Evolutionary conservation across 2,888 invertebrate species (phyloP).

Genomic region (Escarpia spicata): DNA sequence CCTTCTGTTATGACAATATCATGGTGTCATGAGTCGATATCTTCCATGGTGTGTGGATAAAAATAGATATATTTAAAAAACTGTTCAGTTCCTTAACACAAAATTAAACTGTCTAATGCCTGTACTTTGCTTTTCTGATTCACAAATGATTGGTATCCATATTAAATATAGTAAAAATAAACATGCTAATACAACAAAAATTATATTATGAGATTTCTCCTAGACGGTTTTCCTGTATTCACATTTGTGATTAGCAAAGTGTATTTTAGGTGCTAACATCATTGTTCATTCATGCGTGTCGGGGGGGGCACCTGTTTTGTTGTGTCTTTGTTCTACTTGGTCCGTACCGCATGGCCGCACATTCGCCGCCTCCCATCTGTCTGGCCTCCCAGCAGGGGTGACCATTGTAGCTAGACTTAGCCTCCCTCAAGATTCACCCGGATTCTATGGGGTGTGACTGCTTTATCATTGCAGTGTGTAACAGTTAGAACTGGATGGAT

Average conservation of each 20-base stretch:
- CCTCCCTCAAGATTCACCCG: not conserved
- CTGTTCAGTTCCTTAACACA: too few species aligned
- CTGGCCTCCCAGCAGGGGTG: not conserved
- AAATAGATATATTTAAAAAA: too few species aligned
- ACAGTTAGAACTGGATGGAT: not conserved
- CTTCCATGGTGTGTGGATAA: too few species aligned
- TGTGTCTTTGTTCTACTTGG: not conserved
- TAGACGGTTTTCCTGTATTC: not conserved
- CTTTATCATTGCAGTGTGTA: not conserved
- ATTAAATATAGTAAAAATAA: too few species aligned
- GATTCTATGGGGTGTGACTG: not conserved
- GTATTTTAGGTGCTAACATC: not conserved
- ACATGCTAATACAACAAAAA: not conserved
- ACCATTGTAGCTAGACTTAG: not conserved
- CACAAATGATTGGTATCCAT: too few species aligned
- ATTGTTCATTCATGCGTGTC: not conserved
- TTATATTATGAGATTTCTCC: not conserved
- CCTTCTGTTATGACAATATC: too few species aligned
- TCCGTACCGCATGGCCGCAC: not conserved
- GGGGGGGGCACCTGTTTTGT: not conserved
- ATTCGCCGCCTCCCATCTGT: not conserved
- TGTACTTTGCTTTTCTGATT: too few species aligned
- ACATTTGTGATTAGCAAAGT: not conserved
- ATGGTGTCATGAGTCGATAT: too few species aligned
- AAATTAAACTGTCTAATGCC: too few species aligned